Evolutionary conservation across 2,113 vertebrate species (phyloP), one percentile per base, ranked within the genome.

Genomic region (Monarcha castaneiventris): DNA sequence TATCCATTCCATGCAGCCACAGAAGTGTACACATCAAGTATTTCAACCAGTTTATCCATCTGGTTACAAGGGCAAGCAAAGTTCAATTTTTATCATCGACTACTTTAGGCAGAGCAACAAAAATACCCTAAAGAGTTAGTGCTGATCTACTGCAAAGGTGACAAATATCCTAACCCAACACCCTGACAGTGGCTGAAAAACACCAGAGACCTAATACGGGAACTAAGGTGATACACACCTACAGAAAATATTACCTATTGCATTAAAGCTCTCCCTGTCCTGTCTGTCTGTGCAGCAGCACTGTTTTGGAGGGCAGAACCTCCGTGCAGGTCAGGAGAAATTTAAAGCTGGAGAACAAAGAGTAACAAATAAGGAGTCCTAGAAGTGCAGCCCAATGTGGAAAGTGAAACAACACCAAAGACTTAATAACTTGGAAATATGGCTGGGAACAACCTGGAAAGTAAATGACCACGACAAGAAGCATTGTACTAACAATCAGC

Each of bases 381-480:
- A 32, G 30, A 75, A 84, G 23, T 27, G 56, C 30, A 86, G 62
- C 11, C 48, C 48, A 39, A 16, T 7, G 10, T 22, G 43, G 48
- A 67, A 72, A 56, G 13, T 39, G 44, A 54, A 88, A 54, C 23
- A 46, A 32, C 32, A 37, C 21, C 12, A 17, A 51, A 78, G 33
- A 29, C 14, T 54, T 41, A 55, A 33, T 41, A 35, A 74, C 26
- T 62, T 39, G 29, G 64, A 69, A 87, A 39, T 39, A 7, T 6
- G 16, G 7, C 16, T 46, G n/a, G 48, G 48, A 61, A 39, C 33
- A 62, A 69, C 27, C 32, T 55, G 21, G 32, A 27, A 61, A 37
- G 15, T 18, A 14, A 0, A 0, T 44, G 43, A 46, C 33, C 35
- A 30, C 0, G 1, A 49, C 21, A 78, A 61, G 59, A 30, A 59